Evolutionary conservation across 2,888 invertebrate genomes (phyloP).

Genomic region (Leucophenga montana): DNA sequence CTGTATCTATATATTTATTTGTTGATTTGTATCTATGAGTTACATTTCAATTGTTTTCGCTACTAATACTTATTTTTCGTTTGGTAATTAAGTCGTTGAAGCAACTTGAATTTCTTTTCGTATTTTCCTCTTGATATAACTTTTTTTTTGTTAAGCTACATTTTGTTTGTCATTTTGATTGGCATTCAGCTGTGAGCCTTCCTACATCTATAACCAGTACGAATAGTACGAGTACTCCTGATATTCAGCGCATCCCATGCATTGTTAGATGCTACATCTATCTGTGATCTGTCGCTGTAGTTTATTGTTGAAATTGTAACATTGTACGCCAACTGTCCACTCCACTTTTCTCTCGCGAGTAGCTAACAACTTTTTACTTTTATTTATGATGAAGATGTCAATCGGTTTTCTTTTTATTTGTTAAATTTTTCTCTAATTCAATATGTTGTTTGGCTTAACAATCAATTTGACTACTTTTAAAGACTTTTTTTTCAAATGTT

Average conservation of each 20-base stretch:
- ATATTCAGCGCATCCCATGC: too few relatives aligned
- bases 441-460: conserved; percentile 26
- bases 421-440: conserved; percentile 59
- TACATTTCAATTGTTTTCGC: conserved; percentile 3
- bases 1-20: conserved; percentile 52
- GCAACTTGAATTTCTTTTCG: conserved; percentile 58
- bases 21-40: conserved; percentile 32
- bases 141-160: neutral
- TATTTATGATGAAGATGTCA: conserved; percentile 71
- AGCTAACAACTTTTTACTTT: conserved; percentile 60
- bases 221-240: neutral
- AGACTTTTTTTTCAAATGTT: neutral
- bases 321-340: conserved; percentile 31
- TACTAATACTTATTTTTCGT: conserved; percentile 10
- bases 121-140: conserved; percentile 44
- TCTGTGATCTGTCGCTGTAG: neutral
- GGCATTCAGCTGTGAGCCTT: conserved; percentile 51
- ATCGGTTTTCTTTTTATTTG: conserved; percentile 57
- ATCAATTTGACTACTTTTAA: conserved; percentile 33
- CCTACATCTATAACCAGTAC: neutral
- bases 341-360: conserved; percentile 32
- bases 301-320: conserved; percentile 43
- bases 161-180: conserved; percentile 63
- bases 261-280: neutral
- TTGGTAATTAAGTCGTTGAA: conserved; percentile 41